Evolutionary conservation across 2,888 invertebrate species (phyloP), one percentile per base, ranked within the genome.

Genomic region (Steinernema hermaphroditum): DNA sequence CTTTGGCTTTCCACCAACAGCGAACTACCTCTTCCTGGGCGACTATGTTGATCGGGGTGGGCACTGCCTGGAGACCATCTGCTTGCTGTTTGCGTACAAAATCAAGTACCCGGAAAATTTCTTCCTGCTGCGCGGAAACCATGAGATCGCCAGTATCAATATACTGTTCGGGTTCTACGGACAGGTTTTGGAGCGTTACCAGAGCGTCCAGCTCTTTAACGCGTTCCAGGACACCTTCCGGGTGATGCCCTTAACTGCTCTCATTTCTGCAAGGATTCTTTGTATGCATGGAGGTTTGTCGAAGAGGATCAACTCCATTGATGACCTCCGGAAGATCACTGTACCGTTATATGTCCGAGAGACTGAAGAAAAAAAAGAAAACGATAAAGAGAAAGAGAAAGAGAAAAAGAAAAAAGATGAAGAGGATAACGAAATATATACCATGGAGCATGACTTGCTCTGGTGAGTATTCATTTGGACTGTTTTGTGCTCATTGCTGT

Each of bases 221-320:
- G 72, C 73, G 9, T 82, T 82, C 74, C 72, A 82, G 76, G 81
- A 81, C 49, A 75, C 78, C 12, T 82, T 82, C 71, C 73, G 78
- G 2, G 72, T 75, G 22, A 79, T 82, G 80, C 82, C 82, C 19
- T 75, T 81, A 50, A 74, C 76, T 27, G 82, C 76, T 4, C 74
- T 82, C 46, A 78, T 82, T 44, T 76, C 76, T n/a, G 34, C 73
- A 43, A 89, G 89, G 8, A 69, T n/a, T 72, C 24, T 34, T 9
- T 70, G 62, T 49, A 68, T 24, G 76, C 76, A 70, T 69, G 74
- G 69, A 16, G 71, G 71, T 6, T 43, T 76, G 27, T 75, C 70
- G 29, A 71, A 68, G 19, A 68, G 49, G 6, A 46, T 76, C 22
- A 54, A 43, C 19, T 43, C 19, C 14, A 34, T 71, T n/a, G 68